These are phyloP conservation scores for Lithobates pipiens DNA, from an alignment of 2,797 vertebrate genomes.

Conservation along the genomic window DNA sequence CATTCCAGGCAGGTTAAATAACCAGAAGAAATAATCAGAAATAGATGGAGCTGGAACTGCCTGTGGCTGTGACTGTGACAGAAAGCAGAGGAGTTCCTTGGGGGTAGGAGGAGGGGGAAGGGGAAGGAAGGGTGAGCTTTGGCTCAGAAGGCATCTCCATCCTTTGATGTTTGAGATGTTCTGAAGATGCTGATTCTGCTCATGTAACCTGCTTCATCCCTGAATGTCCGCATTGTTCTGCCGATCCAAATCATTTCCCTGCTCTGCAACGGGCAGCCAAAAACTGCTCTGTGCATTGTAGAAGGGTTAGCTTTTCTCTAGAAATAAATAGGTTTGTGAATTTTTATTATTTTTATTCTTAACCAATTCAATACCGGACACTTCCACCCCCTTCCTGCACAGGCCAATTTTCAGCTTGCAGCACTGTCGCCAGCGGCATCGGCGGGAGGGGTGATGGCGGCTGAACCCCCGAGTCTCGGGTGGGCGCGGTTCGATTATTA, in stretches of 20 bases:
- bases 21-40: conserved; percentile 66
- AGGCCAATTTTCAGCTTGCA: no score
- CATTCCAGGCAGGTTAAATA: conserved; percentile 73
- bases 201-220: conserved; percentile 55
- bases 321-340: not conserved
- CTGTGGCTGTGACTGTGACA: conserved; percentile 62
- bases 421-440: no score
- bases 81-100: conserved; percentile 61
- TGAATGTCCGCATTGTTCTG: conserved; percentile 61
- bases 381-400: no score
- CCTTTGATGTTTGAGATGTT: conserved; percentile 62
- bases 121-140: not conserved
- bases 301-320: not conserved
- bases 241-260: conserved; percentile 55
- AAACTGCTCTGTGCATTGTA: conserved; percentile 6
- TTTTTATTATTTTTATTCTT: no score
- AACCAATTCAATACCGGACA: no score
- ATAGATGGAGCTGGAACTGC: conserved; percentile 59
- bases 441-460: no score
- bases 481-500: no score
- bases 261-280: conserved; percentile 16
- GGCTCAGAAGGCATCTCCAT: conserved; percentile 27
- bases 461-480: no score
- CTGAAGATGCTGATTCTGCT: conserved; percentile 61
- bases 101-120: conserved; percentile 1